These are phyloP conservation scores for Dorcus parallelipipedus DNA, from an alignment of 2,888 invertebrate genomes.

Conservation along the genomic window DNA sequence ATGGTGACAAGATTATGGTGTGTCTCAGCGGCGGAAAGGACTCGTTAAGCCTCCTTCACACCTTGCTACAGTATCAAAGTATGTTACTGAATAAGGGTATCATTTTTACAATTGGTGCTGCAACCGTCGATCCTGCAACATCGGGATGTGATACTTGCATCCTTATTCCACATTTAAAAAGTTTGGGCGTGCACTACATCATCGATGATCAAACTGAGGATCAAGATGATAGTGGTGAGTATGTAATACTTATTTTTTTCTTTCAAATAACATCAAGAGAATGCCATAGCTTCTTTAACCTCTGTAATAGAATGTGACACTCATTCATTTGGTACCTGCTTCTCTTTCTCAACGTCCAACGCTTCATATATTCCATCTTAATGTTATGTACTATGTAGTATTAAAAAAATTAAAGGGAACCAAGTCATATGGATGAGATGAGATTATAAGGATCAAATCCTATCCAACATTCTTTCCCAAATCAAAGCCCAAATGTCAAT, in stretches of 20 bases:
- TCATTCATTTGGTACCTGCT: too few species aligned
- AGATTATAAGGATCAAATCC: too few species aligned
- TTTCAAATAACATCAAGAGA: too few species aligned
- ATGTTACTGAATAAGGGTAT: constrained; percentile 72
- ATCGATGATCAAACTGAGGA: constrained; percentile 56
- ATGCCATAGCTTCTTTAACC: too few species aligned
- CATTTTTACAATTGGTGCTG: constrained; percentile 68
- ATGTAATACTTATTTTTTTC: not conserved
- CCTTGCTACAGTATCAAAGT: constrained; percentile 79
- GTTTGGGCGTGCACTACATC: constrained; percentile 70
- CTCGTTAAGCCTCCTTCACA: constrained; percentile 80
- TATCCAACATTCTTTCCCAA: too few species aligned
- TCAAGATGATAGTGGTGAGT: constrained; percentile 6
- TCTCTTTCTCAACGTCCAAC: too few species aligned
- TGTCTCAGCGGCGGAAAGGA: constrained; percentile 83
- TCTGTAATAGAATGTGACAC: too few species aligned
- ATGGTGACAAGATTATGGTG: constrained; percentile 78
- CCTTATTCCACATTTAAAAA: constrained; percentile 71
- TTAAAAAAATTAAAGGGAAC: too few species aligned
- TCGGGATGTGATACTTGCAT: constrained; percentile 54
- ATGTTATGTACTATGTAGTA: too few species aligned
- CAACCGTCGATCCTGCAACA: constrained; percentile 71
- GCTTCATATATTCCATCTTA: too few species aligned
- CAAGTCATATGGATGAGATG: too few species aligned
- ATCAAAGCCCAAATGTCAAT: too few species aligned